Percentiles rank a stretch among this genome's conserved stretches.
Conservation (phyloP, 2,888 invertebrate species). For the Lutraria lutraria region DNA sequence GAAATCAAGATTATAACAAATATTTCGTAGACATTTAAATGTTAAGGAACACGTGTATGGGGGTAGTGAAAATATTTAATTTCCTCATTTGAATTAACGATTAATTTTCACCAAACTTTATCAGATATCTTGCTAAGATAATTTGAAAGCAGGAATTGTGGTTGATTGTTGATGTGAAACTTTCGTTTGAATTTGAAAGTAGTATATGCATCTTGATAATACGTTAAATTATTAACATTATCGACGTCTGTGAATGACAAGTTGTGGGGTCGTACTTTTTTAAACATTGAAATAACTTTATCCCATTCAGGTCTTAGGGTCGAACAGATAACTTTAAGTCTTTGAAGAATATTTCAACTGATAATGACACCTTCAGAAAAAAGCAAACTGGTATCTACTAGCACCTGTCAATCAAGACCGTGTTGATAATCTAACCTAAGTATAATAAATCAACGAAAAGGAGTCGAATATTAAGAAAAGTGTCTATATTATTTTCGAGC, state of each 20-base stretch:
- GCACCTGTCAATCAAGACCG: constrained; percentile 54
- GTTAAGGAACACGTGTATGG: not conserved
- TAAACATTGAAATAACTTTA: constrained; percentile 10
- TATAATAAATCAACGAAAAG: constrained; percentile 47
- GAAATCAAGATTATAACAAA: too few relatives aligned
- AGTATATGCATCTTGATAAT: constrained; percentile 25
- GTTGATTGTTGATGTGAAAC: not conserved
- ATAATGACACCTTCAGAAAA: constrained; percentile 31
- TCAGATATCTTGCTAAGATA: not conserved
- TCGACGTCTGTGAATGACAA: not conserved
- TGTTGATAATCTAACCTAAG: constrained; percentile 33
- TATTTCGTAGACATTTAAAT: too few relatives aligned
- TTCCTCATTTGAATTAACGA: not conserved
- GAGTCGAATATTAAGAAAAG: constrained; percentile 29
- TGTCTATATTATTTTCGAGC: constrained; percentile 42
- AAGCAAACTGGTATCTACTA: constrained; percentile 32
- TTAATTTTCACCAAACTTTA: not conserved
- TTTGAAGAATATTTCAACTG: constrained; percentile 22
- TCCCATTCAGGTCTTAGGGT: constrained; percentile 23
- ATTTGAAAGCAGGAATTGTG: not conserved
- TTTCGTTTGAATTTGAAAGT: not conserved
- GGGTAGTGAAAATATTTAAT: not conserved
- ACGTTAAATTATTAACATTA: not conserved
- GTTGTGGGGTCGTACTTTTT: constrained; percentile 33
- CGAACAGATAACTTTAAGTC: constrained; percentile 8